Conservation (phyloP, 1,140 invertebrate genomes). For the Zaprionus davidi region DNA sequence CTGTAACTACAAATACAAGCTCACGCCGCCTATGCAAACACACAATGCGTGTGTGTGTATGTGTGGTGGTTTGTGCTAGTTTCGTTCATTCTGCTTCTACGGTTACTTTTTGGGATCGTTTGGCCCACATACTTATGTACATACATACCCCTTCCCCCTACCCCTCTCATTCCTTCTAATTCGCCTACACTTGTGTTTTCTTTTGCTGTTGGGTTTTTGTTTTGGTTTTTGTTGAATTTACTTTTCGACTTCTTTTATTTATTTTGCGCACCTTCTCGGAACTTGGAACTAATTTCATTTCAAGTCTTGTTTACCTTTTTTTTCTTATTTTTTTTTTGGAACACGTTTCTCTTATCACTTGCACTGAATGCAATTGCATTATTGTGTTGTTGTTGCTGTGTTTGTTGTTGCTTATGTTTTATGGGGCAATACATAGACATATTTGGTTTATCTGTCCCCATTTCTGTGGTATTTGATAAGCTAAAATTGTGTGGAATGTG, state of each 20-base stretch:
- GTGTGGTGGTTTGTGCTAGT: constrained; percentile 48
- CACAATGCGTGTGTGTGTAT: constrained; percentile 7
- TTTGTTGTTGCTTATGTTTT: constrained; percentile 36
- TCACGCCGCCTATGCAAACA: constrained; percentile 1
- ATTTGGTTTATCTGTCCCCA: constrained; percentile 49
- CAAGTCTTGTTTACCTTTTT: constrained; percentile 33
- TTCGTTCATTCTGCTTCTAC: constrained; percentile 38
- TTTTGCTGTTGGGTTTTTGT: constrained; percentile 12
- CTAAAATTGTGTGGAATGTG: constrained; percentile 41
- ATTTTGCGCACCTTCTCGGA: constrained; percentile 46
- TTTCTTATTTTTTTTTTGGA: background rate
- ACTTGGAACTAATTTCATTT: constrained; percentile 18
- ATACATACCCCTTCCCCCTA: background rate
- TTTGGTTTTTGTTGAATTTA: constrained; percentile 40
- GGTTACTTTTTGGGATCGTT: constrained; percentile 34
- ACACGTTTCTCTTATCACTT: constrained; percentile 45
- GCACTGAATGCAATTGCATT: constrained; percentile 70
- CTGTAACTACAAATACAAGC: constrained; percentile 43
- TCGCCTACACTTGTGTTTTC: constrained; percentile 47
- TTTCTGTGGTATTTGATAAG: constrained; percentile 53
- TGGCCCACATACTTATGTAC: constrained; percentile 38
- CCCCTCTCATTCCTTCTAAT: background rate
- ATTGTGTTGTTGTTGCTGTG: constrained; percentile 17
- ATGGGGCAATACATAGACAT: constrained; percentile 36
- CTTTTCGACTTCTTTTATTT: constrained; percentile 50